These are phyloP conservation scores for Troglohyphantes excavatus DNA, from an alignment of 2,888 invertebrate species.

Conservation along the genomic window DNA sequence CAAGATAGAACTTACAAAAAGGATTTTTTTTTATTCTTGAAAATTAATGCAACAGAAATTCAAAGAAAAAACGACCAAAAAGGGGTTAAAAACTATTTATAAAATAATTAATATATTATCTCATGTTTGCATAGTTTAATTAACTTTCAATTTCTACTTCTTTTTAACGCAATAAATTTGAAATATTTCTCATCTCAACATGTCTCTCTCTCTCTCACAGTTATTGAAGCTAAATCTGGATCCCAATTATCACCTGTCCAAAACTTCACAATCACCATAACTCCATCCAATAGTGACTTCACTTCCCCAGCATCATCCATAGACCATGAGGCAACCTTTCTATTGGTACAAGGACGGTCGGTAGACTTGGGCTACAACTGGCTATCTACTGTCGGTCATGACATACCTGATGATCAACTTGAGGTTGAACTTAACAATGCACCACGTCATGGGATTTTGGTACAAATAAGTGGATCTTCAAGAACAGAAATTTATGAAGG, in stretches of 20 bases:
- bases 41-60: too few relatives aligned
- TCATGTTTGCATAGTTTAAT: too few relatives aligned
- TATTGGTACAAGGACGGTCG: slow-evolving; percentile 48
- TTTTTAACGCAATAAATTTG: too few relatives aligned
- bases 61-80: too few relatives aligned
- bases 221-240: slow-evolving; percentile 58
- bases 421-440: slow-evolving; percentile 67
- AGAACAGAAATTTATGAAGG: slow-evolving; percentile 44
- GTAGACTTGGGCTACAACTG: slow-evolving; percentile 47
- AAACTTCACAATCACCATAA: slow-evolving; percentile 65
- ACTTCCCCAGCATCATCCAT: slow-evolving; percentile 70
- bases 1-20: too few relatives aligned
- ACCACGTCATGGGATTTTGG: slow-evolving; percentile 56
- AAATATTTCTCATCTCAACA: too few relatives aligned
- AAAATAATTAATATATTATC: too few relatives aligned
- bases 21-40: too few relatives aligned
- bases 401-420: slow-evolving; percentile 66
- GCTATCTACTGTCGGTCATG: slow-evolving; percentile 59
- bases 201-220: too few relatives aligned
- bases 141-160: too few relatives aligned
- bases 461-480: slow-evolving; percentile 10
- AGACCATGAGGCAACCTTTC: slow-evolving; percentile 36
- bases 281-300: slow-evolving; percentile 39
- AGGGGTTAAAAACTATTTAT: too few relatives aligned
- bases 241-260: slow-evolving; percentile 57